Conservation (phyloP, 64 coral and sea anemone species). For the Orbicella faveolata region DNA sequence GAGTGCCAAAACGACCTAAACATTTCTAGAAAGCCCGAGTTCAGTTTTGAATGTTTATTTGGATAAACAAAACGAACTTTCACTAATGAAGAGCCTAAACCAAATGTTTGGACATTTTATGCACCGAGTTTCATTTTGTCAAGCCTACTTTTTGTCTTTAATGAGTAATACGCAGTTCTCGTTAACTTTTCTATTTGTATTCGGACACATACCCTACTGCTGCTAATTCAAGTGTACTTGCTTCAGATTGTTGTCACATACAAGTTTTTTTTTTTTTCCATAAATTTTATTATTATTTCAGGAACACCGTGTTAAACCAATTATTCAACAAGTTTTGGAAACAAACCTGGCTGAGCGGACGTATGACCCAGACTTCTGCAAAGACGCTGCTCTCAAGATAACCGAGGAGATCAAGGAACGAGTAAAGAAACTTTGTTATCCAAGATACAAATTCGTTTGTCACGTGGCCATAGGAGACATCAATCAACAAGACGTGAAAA, state of each 20-base stretch:
- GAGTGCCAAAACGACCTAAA: no score
- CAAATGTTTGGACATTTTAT: no score
- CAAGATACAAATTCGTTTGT: slow-evolving; percentile 89
- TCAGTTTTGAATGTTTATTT: no score
- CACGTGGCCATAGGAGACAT: slow-evolving; percentile 76
- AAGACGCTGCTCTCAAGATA: slow-evolving; percentile 24
- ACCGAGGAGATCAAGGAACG: slow-evolving; percentile 70
- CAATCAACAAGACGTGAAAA: slow-evolving; percentile 68
- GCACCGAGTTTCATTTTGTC: no score
- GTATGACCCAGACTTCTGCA: slow-evolving; percentile 61
- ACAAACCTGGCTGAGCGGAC: slow-evolving; percentile 17
- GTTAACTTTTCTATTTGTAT: no score
- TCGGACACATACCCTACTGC: no score
- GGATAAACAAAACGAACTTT: no score
- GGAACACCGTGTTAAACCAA: slow-evolving; percentile 38
- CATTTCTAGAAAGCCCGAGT: no score
- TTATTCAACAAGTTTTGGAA: slow-evolving; percentile 16
- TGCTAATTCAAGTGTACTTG: not conserved
- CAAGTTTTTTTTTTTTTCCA: not conserved
- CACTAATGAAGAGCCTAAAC: no score
- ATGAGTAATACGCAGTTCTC: no score
- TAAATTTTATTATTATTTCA: not conserved
- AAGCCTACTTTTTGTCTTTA: no score
- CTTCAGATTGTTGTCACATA: not conserved
- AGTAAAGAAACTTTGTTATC: slow-evolving; percentile 84